Evolutionary conservation across 2,888 invertebrate species (phyloP).

Genomic region (Meganola albula): DNA sequence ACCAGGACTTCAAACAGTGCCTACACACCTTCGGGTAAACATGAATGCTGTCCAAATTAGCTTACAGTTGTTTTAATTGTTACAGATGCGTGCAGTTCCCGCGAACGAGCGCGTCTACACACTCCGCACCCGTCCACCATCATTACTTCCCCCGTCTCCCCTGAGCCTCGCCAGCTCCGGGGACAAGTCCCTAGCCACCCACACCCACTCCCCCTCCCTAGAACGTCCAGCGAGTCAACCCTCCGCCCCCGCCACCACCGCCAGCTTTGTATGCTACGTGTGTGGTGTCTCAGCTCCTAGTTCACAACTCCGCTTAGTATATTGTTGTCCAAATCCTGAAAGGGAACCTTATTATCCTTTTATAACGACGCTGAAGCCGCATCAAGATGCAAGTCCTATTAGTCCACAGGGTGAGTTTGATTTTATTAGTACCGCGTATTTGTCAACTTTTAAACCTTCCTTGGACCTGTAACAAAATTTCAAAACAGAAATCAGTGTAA

Average conservation of each 20-base stretch:
- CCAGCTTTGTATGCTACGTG: conserved; percentile 90
- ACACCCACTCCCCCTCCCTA: conserved; percentile 55
- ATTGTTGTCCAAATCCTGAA: conserved; percentile 90
- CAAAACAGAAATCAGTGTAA: no score
- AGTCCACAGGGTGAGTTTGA: conserved; percentile 84
- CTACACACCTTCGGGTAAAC: no score
- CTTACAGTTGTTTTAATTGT: conserved; percentile 20
- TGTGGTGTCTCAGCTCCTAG: conserved; percentile 90
- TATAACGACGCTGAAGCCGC: conserved; percentile 87
- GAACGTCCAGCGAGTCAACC: conserved; percentile 48
- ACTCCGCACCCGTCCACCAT: conserved; percentile 85
- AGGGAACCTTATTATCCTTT: conserved; percentile 94
- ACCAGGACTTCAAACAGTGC: no score
- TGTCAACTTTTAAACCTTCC: neutral
- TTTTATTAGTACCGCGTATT: neutral
- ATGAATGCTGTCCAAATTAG: no score
- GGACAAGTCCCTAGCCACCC: conserved; percentile 56
- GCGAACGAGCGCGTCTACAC: conserved; percentile 89
- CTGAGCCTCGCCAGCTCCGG: conserved; percentile 65
- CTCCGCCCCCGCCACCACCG: conserved; percentile 39
- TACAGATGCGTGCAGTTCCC: conserved; percentile 82
- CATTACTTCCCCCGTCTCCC: conserved; percentile 69
- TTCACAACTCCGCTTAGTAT: conserved; percentile 87
- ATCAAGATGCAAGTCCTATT: conserved; percentile 91
- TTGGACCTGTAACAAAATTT: neutral